These are phyloP conservation scores for Pyrocoelia pectoralis DNA, from an alignment of 2,888 invertebrate species.

Conservation along the genomic window DNA sequence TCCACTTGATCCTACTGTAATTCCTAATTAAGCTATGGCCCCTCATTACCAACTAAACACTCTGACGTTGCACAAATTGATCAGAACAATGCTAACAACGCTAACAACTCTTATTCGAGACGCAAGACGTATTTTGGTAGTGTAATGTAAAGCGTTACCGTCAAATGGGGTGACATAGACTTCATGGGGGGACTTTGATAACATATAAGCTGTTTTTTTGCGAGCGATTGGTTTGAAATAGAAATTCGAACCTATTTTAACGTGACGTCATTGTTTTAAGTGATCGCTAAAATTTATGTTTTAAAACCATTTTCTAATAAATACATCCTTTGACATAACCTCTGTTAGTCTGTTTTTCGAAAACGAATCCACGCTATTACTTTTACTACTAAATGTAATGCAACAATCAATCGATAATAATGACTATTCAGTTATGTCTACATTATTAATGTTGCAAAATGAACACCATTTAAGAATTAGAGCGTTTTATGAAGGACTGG, in stretches of 20 bases:
- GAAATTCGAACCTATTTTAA: neutral
- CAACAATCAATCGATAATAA: slow-evolving; percentile 1
- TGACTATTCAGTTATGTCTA: neutral
- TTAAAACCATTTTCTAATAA: slow-evolving; percentile 2
- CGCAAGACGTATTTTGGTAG: too few relatives aligned
- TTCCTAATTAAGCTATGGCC: too few relatives aligned
- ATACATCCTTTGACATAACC: neutral
- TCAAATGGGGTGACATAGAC: too few relatives aligned
- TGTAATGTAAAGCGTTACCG: too few relatives aligned
- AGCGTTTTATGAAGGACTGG: neutral
- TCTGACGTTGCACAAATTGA: too few relatives aligned
- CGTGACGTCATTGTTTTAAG: slow-evolving; percentile 5
- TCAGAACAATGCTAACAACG: too few relatives aligned
- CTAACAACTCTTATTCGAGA: too few relatives aligned
- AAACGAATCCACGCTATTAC: neutral
- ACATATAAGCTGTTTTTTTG: neutral
- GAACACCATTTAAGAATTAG: slow-evolving; percentile 5
- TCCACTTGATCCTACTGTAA: too few relatives aligned
- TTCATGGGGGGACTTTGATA: too few relatives aligned
- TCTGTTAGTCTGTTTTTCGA: neutral
- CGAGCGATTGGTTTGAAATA: slow-evolving; percentile 6
- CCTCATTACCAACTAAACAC: too few relatives aligned
- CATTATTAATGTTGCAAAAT: slow-evolving; percentile 4
- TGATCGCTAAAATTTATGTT: slow-evolving; percentile 1
- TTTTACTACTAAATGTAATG: neutral